Conservation (phyloP, 2,113 vertebrate genomes). For the Syrmaticus mikado region DNA sequence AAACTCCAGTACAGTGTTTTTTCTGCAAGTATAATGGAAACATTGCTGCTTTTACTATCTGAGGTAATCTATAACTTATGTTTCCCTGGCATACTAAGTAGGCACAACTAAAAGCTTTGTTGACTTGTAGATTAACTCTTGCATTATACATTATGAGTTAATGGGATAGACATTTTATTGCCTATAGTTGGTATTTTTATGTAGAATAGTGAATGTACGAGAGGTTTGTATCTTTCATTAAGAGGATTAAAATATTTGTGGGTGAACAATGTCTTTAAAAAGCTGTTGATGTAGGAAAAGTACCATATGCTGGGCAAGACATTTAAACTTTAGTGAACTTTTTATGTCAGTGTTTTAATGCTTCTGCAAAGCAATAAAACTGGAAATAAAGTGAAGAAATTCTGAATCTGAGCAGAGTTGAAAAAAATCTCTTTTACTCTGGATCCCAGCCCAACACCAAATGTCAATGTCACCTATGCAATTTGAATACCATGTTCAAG, state of each 20-base stretch:
- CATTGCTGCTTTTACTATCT: not conserved
- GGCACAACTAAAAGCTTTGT: not conserved
- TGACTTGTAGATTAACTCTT: not conserved
- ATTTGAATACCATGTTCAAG: not conserved
- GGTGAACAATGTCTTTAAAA: not conserved
- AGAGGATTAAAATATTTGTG: not conserved
- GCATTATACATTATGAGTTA: not conserved
- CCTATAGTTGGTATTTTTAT: not conserved
- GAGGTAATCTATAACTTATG: not conserved
- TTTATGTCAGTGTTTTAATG: not conserved
- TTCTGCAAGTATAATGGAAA: not conserved
- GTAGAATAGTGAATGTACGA: not conserved
- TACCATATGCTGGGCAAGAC: not conserved
- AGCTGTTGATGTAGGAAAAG: not conserved
- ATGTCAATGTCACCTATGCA: not conserved
- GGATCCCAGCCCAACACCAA: not conserved
- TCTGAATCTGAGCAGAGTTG: not conserved
- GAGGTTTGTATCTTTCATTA: not conserved
- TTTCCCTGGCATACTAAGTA: not conserved
- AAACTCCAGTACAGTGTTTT: not conserved
- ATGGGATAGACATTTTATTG: not conserved
- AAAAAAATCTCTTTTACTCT: not conserved
- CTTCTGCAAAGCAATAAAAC: conserved; percentile 11
- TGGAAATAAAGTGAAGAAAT: conserved; percentile 8
- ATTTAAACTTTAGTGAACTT: not conserved